Percentiles rank a stretch among this genome's conserved stretches.
Evolutionary conservation across 1,140 invertebrate species (phyloP).

Genomic region (Drosophila athabasca): DNA sequence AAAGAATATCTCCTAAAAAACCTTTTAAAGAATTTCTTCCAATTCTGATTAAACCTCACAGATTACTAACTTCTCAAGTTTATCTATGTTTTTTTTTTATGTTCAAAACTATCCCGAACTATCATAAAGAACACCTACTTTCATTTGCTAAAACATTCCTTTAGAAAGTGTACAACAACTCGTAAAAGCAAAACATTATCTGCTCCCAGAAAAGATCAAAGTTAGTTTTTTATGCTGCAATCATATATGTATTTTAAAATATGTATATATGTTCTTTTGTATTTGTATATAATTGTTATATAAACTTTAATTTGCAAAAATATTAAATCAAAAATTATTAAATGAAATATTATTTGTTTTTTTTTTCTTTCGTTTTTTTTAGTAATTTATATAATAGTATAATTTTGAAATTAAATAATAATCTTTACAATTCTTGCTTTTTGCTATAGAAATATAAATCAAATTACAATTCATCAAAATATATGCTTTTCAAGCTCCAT

Average conservation of each 20-base stretch:
- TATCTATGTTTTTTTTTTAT: too few relatives aligned
- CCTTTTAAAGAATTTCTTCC: too few relatives aligned
- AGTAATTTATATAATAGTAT: conserved; percentile 17
- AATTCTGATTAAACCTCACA: too few relatives aligned
- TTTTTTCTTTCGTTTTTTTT: conserved; percentile 27
- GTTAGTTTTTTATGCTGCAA: conserved; percentile 39
- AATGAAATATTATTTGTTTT: conserved; percentile 5
- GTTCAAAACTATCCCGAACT: not conserved
- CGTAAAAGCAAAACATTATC: conserved; percentile 10
- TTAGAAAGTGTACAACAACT: conserved; percentile 57
- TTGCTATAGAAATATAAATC: conserved; percentile 25
- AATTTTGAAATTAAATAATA: conserved; percentile 28
- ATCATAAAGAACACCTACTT: not conserved
- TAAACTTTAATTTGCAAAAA: conserved; percentile 77
- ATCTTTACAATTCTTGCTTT: conserved; percentile 27
- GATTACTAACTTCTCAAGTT: too few relatives aligned
- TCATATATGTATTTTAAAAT: conserved; percentile 39
- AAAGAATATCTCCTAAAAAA: too few relatives aligned
- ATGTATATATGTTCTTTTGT: conserved; percentile 40
- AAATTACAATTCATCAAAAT: conserved; percentile 1
- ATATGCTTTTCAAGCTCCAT: conserved; percentile 36
- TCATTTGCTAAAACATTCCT: not conserved
- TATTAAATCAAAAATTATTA: conserved; percentile 49
- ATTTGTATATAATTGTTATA: conserved; percentile 48
- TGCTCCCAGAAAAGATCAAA: conserved; percentile 42